Evolutionary conservation across 1,140 invertebrate species (phyloP).

Genomic region (Drosophila parvula): DNA sequence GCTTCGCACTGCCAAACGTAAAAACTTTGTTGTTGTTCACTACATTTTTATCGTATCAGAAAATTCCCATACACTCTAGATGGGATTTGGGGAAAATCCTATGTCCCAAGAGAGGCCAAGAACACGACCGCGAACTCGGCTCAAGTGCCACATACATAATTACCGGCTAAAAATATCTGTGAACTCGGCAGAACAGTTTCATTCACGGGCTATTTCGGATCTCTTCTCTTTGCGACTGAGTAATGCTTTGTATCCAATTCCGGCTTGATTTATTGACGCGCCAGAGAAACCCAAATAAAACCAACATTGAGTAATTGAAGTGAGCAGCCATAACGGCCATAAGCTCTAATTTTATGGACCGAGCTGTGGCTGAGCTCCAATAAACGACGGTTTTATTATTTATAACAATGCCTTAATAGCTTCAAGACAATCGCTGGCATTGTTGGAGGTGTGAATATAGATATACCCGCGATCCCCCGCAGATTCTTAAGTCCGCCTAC

Average conservation of each 20-base stretch:
- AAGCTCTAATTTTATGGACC: slow-evolving; percentile 55
- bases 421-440: slow-evolving; percentile 50
- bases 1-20: slow-evolving; percentile 30
- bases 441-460: slow-evolving; percentile 68
- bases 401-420: slow-evolving; percentile 56
- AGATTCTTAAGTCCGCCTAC: slow-evolving; percentile 30
- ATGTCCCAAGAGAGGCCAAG: slow-evolving; percentile 22
- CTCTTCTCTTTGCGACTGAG: slow-evolving; percentile 15
- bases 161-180: slow-evolving; percentile 54
- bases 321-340: slow-evolving; percentile 41
- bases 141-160: slow-evolving; percentile 67
- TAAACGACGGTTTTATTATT: slow-evolving; percentile 63
- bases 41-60: background rate
- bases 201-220: slow-evolving; percentile 44
- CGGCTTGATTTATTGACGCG: slow-evolving; percentile 70
- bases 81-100: slow-evolving; percentile 53
- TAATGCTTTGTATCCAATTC: slow-evolving; percentile 58
- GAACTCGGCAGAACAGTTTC: slow-evolving; percentile 48
- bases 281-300: slow-evolving; percentile 46
- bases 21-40: background rate
- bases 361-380: slow-evolving; percentile 43
- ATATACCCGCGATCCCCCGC: slow-evolving; percentile 17
- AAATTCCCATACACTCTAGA: background rate
- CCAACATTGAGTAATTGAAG: slow-evolving; percentile 70
- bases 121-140: slow-evolving; percentile 27